Percentiles rank a stretch among this genome's conserved stretches.
Conservation (phyloP, 2,797 vertebrate genomes). For the Alosa sapidissima region DNA sequence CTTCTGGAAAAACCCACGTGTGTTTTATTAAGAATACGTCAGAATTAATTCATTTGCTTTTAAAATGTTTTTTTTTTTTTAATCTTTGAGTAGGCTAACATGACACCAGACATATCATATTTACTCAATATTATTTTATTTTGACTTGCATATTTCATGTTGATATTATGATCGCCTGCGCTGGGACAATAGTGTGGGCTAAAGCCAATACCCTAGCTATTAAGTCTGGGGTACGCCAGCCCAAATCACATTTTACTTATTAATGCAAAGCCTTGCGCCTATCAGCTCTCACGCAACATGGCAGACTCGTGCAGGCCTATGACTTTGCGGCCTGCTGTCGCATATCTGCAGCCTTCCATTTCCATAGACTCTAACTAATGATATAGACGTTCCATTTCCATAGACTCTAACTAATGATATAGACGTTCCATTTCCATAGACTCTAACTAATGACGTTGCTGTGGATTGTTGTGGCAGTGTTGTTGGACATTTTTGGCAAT, state of each 20-base stretch:
- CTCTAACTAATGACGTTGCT: background rate
- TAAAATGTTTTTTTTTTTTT: no score
- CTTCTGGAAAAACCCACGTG: no score
- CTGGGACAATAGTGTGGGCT: background rate
- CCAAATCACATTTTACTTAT: background rate
- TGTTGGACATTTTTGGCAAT: background rate
- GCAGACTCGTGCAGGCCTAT: background rate
- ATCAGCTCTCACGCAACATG: background rate
- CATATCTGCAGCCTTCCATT: background rate
- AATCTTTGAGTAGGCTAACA: no score
- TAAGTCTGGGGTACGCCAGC: background rate
- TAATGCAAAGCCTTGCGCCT: background rate
- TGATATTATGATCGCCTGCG: background rate
- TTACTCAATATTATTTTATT: no score
- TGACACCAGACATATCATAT: no score
- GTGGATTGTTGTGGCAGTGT: background rate
- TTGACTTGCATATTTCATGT: no score
- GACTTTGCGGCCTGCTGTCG: background rate
- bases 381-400: background rate
- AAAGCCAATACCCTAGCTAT: background rate
- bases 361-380: background rate
- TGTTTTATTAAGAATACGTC: no score
- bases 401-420: background rate
- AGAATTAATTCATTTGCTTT: no score
- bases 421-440: background rate